Base-by-base conservation (phyloP, 2,888 invertebrate species). In the Pecten maximus region DNA sequence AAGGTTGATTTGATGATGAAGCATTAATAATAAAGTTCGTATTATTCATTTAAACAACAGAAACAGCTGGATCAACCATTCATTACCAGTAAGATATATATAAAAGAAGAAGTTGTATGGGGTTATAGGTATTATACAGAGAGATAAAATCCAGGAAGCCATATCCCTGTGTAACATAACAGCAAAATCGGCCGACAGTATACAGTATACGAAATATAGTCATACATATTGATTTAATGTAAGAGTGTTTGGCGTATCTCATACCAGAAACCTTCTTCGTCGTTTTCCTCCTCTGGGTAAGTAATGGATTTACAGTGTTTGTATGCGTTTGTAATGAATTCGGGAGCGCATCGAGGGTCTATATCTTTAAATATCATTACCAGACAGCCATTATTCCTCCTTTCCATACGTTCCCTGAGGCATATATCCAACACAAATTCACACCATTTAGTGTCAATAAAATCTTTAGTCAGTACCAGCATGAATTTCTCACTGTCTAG, bases 321-420 rank as follows among this genome's bases (percentile, higher is more conserved):
- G 35, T 74, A 74, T 2, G 74, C 74, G 16, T 35, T 35, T 6
- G 74, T 74, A 12, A 74, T 23, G 35, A 35, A 74, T 35, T 35
- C 74, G 0, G 74, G 74, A 35, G 35, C 74, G 10, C 35, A 35
- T 1, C 28, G 28, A 10, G 35, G 35, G 28, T 74, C 74, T 28
- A 74, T 28, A 74, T 74, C 28, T 74, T 28, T 74, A 74, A 74
- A 74, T 74, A 74, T 74, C 74, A 74, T 74, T 28, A 74, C 28
- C 8, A 74, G 28, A 35, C 74, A 74, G 35, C 35, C 74, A 2
- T 12, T 6, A 3, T 35, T 28, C 6, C 35, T 74, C 35, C 74
- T 19, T 23, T 6, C 35, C 74, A 74, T 35, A 28, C 74, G 28
- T 23, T 74, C 74, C 2, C 23, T 74, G 4, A 74, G 3, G 35